phyloP scores from a whole-genome alignment of 2,888 invertebrate genomes.

The Maniola hyperantus region DNA sequence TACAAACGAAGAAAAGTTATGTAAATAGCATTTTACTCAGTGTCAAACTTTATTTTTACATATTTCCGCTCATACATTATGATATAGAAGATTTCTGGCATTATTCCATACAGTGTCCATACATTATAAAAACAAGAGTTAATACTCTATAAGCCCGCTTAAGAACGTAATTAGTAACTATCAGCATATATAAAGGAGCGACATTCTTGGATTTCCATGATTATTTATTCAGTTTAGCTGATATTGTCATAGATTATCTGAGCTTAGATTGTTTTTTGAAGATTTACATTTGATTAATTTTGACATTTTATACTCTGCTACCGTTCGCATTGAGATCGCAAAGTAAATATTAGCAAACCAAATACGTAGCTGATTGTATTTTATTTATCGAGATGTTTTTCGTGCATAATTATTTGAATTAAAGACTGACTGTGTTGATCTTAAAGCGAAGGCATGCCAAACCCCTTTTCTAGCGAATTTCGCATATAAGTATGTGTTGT shows the following conservation, averaged over 20 bases:
- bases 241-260: constrained; percentile 22
- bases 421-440: too few species aligned
- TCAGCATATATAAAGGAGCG: constrained; percentile 20
- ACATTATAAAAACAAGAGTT: constrained; percentile 21
- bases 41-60: neutral
- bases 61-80: constrained; percentile 1
- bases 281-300: constrained; percentile 16
- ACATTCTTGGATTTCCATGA: constrained; percentile 23
- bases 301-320: neutral
- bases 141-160: constrained; percentile 22
- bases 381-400: neutral
- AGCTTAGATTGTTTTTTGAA: constrained; percentile 15
- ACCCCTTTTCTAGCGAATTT: too few species aligned
- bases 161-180: constrained; percentile 29
- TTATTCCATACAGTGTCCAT: constrained; percentile 24
- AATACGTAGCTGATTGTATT: neutral
- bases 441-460: too few species aligned
- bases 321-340: neutral
- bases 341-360: neutral
- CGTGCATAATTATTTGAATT: neutral
- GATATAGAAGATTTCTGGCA: constrained; percentile 17
- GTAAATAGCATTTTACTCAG: neutral
- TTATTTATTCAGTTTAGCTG: constrained; percentile 24
- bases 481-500: neutral
- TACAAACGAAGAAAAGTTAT: neutral